Evolutionary conservation across 2,888 invertebrate species (phyloP).

Genomic region (Cremastobaeus sp.): DNA sequence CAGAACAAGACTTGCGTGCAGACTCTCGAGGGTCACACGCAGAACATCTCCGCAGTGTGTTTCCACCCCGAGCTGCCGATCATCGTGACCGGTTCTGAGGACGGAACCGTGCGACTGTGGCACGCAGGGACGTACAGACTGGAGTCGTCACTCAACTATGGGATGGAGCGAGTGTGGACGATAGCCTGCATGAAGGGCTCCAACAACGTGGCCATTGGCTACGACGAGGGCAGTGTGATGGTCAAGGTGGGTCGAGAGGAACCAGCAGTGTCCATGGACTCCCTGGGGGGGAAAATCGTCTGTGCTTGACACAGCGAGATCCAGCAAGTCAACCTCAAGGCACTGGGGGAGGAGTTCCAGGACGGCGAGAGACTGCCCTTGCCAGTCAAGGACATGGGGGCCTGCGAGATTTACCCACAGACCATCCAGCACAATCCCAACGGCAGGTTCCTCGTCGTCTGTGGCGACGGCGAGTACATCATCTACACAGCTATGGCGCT

Average conservation of each 20-base stretch:
- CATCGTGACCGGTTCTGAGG: conserved; percentile 97
- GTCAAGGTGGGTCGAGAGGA: conserved; percentile 98
- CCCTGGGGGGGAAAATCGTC: conserved; percentile 98
- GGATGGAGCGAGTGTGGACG: conserved; percentile 98
- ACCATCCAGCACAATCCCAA: conserved; percentile 99
- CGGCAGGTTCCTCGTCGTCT: conserved; percentile 95
- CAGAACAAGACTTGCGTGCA: conserved; percentile 99
- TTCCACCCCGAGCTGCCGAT: conserved; percentile 99
- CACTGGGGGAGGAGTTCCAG: conserved; percentile 85
- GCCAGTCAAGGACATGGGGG: conserved; percentile 98
- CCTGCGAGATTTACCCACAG: conserved; percentile 99
- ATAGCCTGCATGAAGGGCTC: conserved; percentile 90
- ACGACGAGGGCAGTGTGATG: conserved; percentile 97
- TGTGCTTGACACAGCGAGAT: conserved; percentile 99
- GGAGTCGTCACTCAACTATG: conserved; percentile 98
- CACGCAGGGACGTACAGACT: conserved; percentile 98
- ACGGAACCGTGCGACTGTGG: conserved; percentile 98
- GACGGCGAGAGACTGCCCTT: conserved; percentile 84
- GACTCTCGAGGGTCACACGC: conserved; percentile 97
- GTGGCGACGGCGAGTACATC: conserved; percentile 99
- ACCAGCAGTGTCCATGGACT: conserved; percentile 99
- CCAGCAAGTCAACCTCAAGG: conserved; percentile 96
- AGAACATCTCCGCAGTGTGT: conserved; percentile 96
- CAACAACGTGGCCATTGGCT: conserved; percentile 94
- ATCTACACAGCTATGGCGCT: conserved; percentile 99